phyloP scores from a whole-genome alignment of 2,888 invertebrate genomes.

The Tubulanus polymorphus region DNA sequence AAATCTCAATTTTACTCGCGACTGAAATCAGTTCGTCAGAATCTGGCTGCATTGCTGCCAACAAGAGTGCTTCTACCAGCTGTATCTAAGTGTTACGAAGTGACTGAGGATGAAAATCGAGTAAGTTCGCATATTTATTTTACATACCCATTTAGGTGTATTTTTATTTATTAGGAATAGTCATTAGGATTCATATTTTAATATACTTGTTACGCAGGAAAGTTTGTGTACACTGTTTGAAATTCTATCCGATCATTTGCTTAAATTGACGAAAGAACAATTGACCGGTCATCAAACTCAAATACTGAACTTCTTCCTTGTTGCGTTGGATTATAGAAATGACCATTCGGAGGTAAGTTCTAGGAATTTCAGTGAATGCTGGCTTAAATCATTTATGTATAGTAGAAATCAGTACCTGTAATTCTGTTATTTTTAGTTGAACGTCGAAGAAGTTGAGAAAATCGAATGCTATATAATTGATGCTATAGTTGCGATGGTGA shows the following conservation, averaged over 20 bases:
- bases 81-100: slow-evolving; percentile 64
- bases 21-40: slow-evolving; percentile 31
- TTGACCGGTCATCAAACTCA: slow-evolving; percentile 65
- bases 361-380: too few relatives aligned
- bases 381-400: too few relatives aligned
- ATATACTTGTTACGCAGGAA: slow-evolving; percentile 20
- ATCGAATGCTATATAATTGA: slow-evolving; percentile 74
- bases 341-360: slow-evolving; percentile 7
- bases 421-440: slow-evolving; percentile 15
- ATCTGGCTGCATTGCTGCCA: slow-evolving; percentile 57
- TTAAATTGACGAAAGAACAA: slow-evolving; percentile 63
- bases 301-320: slow-evolving; percentile 71
- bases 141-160: neutral
- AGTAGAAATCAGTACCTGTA: neutral
- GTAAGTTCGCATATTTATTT: slow-evolving; percentile 9
- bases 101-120: slow-evolving; percentile 59
- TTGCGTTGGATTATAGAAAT: slow-evolving; percentile 51
- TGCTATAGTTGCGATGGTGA: slow-evolving; percentile 72
- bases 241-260: slow-evolving; percentile 70
- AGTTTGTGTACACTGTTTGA: slow-evolving; percentile 62
- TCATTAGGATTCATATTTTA: too few relatives aligned
- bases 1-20: slow-evolving; percentile 29
- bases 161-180: neutral
- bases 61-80: slow-evolving; percentile 74
- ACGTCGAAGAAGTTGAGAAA: slow-evolving; percentile 54